Evolutionary conservation across 2,888 invertebrate species (phyloP).

Genomic region (Apamea sordens): DNA sequence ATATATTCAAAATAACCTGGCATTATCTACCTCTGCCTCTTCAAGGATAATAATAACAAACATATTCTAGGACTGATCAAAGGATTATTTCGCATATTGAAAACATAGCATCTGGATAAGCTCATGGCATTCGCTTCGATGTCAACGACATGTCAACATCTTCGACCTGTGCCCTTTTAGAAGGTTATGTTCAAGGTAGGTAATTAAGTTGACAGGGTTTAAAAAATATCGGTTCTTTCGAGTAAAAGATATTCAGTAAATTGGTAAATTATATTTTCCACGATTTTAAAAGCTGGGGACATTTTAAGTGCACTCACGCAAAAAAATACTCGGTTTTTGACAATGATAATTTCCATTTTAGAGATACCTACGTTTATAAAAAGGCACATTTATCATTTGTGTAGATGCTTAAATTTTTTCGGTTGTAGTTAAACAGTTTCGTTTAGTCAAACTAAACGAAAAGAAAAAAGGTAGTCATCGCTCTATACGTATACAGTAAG

Average conservation of each 20-base stretch:
- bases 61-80: slow-evolving; percentile 61
- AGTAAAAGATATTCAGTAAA: slow-evolving; percentile 13
- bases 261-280: slow-evolving; percentile 10
- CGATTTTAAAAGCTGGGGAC: background rate
- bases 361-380: background rate
- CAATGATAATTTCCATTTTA: background rate
- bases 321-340: background rate
- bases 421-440: background rate
- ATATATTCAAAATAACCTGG: slow-evolving; percentile 17
- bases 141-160: slow-evolving; percentile 54
- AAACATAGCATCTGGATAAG: slow-evolving; percentile 59
- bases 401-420: background rate
- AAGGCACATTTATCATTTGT: background rate
- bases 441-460: background rate
- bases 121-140: slow-evolving; percentile 42
- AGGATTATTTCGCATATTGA: slow-evolving; percentile 71
- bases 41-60: slow-evolving; percentile 58
- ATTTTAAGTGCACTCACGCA: background rate
- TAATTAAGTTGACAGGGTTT: slow-evolving; percentile 37
- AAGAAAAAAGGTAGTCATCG: background rate
- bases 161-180: slow-evolving; percentile 54
- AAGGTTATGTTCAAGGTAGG: slow-evolving; percentile 50
- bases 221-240: slow-evolving; percentile 35
- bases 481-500: no score
- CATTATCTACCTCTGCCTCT: slow-evolving; percentile 13